Evolutionary conservation across 2,113 vertebrate genomes (phyloP).

Genomic region (Gobiocypris rarus): DNA sequence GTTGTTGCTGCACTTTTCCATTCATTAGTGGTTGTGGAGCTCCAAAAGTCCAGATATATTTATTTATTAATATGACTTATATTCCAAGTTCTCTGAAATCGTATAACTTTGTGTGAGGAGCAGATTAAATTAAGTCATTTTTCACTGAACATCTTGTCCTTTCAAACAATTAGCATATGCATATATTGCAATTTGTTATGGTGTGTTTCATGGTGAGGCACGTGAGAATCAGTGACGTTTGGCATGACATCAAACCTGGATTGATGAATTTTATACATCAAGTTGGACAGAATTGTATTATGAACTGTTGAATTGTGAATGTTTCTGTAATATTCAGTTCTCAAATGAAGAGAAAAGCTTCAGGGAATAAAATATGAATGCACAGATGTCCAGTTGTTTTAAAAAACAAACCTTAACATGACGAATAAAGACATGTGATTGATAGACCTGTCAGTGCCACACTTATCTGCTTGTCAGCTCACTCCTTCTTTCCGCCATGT

Average conservation of each 20-base stretch:
- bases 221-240: not conserved
- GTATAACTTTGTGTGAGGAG: not conserved
- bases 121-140: not conserved
- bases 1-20: not conserved
- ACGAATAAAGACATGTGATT: slow-evolving; percentile 48
- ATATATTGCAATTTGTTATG: not conserved
- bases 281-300: not conserved
- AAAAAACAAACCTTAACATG: slow-evolving; percentile 29
- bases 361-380: not conserved
- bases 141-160: not conserved
- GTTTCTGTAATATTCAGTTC: not conserved
- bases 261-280: not conserved
- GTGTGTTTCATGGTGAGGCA: not conserved
- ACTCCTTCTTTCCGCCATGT: slow-evolving; percentile 39
- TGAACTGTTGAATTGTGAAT: not conserved
- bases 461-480: slow-evolving; percentile 57
- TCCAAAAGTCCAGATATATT: no score
- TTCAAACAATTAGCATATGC: not conserved
- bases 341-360: not conserved
- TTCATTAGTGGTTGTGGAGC: no score
- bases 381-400: not conserved
- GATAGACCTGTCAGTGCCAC: slow-evolving; percentile 51
- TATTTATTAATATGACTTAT: not conserved
- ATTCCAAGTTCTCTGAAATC: not conserved
- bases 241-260: not conserved